phyloP scores from a whole-genome alignment of 2,113 vertebrate genomes.

The Tautogolabrus adspersus region DNA sequence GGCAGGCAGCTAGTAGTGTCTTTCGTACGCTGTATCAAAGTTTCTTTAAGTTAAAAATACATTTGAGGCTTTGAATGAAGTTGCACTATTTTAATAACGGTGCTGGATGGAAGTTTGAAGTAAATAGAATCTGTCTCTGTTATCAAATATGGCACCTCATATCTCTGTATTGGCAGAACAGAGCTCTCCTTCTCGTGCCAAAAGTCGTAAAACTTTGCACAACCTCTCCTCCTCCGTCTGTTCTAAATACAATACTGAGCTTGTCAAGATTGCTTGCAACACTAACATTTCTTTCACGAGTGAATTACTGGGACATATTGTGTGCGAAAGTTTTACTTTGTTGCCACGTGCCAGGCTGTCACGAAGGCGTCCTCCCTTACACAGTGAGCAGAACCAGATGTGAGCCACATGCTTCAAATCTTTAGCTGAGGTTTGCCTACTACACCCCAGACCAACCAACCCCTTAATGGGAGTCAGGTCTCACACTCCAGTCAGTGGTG shows the following conservation, averaged over 20 bases:
- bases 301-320: constrained; percentile 71
- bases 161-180: constrained; percentile 28
- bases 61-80: not conserved
- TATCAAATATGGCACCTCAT: constrained; percentile 44
- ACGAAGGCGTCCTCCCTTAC: constrained; percentile 67
- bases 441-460: constrained; percentile 64
- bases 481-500: constrained; percentile 87
- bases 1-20: no score
- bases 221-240: constrained; percentile 46
- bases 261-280: constrained; percentile 57
- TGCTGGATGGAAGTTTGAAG: constrained; percentile 10
- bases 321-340: constrained; percentile 57
- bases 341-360: constrained; percentile 81
- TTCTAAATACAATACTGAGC: constrained; percentile 47
- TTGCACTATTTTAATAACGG: constrained; percentile 1
- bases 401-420: constrained; percentile 78
- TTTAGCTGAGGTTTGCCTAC: constrained; percentile 53
- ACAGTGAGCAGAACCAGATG: constrained; percentile 80
- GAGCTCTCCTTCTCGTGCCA: constrained; percentile 31
- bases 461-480: constrained; percentile 70
- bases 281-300: constrained; percentile 61
- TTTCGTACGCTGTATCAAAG: not conserved
- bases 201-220: constrained; percentile 61
- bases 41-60: not conserved
- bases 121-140: constrained; percentile 15